Percentiles rank a stretch among this genome's conserved stretches.
These are phyloP conservation scores for Semnornis frantzii DNA, from an alignment of 2,113 vertebrate species.

Conservation along the genomic window DNA sequence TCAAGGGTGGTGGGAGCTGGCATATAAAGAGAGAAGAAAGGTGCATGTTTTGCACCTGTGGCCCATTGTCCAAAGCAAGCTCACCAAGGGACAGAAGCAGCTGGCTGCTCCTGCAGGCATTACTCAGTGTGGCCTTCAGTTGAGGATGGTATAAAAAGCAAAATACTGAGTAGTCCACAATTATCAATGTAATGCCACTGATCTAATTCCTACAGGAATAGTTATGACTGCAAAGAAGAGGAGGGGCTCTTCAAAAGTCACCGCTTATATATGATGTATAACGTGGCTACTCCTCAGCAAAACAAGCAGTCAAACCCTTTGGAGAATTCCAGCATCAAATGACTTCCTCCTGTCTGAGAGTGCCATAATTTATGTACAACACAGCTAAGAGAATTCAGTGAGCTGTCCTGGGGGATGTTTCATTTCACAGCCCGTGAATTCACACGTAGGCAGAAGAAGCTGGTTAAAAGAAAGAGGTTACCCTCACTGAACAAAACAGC, in stretches of 20 bases:
- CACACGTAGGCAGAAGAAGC: neutral
- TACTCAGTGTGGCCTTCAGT: neutral
- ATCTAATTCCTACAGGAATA: neutral
- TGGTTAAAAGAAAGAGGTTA: neutral
- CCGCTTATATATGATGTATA: neutral
- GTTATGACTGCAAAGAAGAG: neutral
- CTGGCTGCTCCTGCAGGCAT: neutral
- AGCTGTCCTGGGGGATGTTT: slow-evolving; percentile 43
- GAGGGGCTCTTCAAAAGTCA: neutral
- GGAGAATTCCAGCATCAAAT: slow-evolving; percentile 50
- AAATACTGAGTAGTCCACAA: neutral
- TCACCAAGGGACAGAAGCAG: neutral
- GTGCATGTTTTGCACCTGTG: neutral
- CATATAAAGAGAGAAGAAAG: neutral
- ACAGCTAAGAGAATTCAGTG: slow-evolving; percentile 34
- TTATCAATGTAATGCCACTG: neutral
- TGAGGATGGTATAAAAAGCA: neutral
- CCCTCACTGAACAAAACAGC: neutral
- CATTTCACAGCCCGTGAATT: slow-evolving; percentile 31
- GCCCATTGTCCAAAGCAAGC: neutral
- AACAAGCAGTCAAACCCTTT: neutral
- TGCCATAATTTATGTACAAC: slow-evolving; percentile 28
- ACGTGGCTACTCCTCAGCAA: neutral
- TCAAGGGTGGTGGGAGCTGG: neutral
- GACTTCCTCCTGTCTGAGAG: slow-evolving; percentile 25